Conservation (phyloP, 2,797 vertebrate genomes). For the Garrulus glandarius region DNA sequence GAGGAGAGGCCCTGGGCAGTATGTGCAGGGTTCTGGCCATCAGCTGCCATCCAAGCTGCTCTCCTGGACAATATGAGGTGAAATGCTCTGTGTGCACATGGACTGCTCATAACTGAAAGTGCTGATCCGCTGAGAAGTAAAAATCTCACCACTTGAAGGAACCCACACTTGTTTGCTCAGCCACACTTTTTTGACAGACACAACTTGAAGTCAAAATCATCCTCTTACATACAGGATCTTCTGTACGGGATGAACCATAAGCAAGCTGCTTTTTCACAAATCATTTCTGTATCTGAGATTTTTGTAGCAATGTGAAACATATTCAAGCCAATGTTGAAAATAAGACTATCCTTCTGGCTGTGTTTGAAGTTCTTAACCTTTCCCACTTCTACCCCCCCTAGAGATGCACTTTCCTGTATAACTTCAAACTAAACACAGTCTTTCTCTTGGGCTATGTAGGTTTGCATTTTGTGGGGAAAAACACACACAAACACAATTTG, state of each 20-base stretch:
- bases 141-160: not conserved
- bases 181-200: not conserved
- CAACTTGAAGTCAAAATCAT: not conserved
- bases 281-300: not conserved
- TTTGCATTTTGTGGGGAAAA: slow-evolving; percentile 7
- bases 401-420: not conserved
- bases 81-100: not conserved
- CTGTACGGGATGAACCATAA: not conserved
- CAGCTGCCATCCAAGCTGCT: not conserved
- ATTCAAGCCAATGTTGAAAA: not conserved
- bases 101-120: not conserved
- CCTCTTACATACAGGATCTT: not conserved
- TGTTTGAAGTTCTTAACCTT: slow-evolving; percentile 32
- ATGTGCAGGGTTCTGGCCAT: not conserved
- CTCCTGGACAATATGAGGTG: not conserved
- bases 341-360: not conserved
- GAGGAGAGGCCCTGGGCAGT: not conserved
- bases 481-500: not conserved
- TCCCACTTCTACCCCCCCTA: not conserved
- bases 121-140: not conserved
- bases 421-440: not conserved
- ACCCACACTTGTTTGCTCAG: not conserved
- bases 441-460: not conserved
- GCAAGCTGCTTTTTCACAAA: not conserved
- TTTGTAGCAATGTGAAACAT: not conserved